A percentile compares a stretch with the other conserved stretches of the same genome.
phyloP scores from a whole-genome alignment of 92 coral and sea anemone genomes.

The Epizoanthus illoricatus region DNA sequence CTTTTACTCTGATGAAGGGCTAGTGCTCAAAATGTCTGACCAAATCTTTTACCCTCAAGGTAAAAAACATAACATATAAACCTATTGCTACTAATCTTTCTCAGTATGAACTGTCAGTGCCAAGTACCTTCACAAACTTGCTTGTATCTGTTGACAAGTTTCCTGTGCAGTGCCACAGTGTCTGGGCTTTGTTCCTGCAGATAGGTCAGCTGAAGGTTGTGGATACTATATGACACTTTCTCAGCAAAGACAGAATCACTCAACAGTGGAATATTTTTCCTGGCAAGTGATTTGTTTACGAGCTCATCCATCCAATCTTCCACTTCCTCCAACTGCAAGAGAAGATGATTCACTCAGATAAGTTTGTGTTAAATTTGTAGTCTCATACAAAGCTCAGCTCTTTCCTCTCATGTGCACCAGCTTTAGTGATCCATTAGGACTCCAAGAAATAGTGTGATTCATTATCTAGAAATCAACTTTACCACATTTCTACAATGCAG shows the following conservation, averaged over 20 bases:
- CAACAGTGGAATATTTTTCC: conserved; percentile 48
- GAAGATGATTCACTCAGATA: background rate
- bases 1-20: too few species aligned
- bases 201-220: conserved; percentile 83
- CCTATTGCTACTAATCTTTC: too few species aligned
- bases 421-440: too few species aligned
- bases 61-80: too few species aligned
- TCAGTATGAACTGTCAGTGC: too few species aligned
- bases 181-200: conserved; percentile 69
- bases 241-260: conserved; percentile 40
- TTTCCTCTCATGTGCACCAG: too few species aligned
- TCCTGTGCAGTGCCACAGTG: conserved; percentile 67
- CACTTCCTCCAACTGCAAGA: conserved; percentile 76
- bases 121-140: conserved; percentile 57
- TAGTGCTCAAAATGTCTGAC: too few species aligned
- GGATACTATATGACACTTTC: conserved; percentile 63
- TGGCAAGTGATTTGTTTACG: conserved; percentile 88
- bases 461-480: too few species aligned
- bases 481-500: too few species aligned
- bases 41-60: too few species aligned
- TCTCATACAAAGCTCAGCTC: too few species aligned
- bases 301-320: conserved; percentile 93
- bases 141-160: conserved; percentile 74
- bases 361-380: background rate
- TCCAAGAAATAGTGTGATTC: too few species aligned